Percentiles rank a stretch among this genome's conserved stretches.
phyloP scores from a whole-genome alignment of 1,140 invertebrate genomes.

The Harpegnathos saltator region DNA sequence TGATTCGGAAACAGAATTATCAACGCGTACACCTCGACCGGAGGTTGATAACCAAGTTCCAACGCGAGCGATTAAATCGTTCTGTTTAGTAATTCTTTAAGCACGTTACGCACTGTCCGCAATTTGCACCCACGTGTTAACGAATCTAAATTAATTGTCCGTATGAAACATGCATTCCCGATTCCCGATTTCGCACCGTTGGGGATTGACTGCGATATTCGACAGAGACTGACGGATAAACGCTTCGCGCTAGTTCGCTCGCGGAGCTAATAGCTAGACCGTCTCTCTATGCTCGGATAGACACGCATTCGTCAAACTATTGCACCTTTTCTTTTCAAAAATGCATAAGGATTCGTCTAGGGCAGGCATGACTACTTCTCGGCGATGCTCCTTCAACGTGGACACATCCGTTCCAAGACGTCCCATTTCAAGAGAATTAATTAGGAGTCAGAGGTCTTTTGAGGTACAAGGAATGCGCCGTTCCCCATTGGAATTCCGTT shows the following conservation, averaged over 20 bases:
- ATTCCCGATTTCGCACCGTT: conserved; percentile 42
- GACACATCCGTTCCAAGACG: conserved; percentile 73
- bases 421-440: conserved; percentile 68
- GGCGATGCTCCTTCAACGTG: conserved; percentile 72
- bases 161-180: conserved; percentile 8
- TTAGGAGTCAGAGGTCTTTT: conserved; percentile 75
- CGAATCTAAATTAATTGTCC: not conserved
- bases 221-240: conserved; percentile 53
- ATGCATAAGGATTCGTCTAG: conserved; percentile 74
- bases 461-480: conserved; percentile 75
- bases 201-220: conserved; percentile 51
- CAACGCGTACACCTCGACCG: not conserved
- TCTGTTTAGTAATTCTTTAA: not conserved
- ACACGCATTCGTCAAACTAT: conserved; percentile 61
- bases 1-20: not conserved
- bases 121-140: conserved; percentile 17
- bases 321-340: conserved; percentile 67
- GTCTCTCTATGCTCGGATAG: conserved; percentile 53
- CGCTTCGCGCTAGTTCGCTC: conserved; percentile 30
- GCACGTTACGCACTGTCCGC: conserved; percentile 8
- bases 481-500: conserved; percentile 73
- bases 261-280: conserved; percentile 37
- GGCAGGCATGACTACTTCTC: conserved; percentile 68
- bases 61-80: conserved; percentile 28
- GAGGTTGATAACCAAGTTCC: conserved; percentile 10